These are phyloP conservation scores for Hylaeus volcanicus DNA, from an alignment of 1,140 invertebrate genomes.

Conservation along the genomic window DNA sequence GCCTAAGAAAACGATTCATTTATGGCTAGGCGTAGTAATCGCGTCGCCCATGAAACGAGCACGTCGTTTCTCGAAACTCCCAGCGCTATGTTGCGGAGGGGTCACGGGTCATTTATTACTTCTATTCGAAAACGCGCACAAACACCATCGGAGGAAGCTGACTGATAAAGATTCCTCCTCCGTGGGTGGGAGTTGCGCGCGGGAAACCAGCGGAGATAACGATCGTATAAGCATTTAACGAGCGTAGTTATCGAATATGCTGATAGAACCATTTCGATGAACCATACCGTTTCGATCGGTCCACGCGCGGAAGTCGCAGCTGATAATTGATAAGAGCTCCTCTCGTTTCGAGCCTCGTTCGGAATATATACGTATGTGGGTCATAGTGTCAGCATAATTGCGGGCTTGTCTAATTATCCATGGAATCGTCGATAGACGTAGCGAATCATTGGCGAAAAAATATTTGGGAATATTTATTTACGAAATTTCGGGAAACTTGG, in stretches of 20 bases:
- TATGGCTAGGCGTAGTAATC: neutral
- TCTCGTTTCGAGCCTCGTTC: neutral
- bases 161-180: constrained; percentile 70
- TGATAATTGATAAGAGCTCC: constrained; percentile 42
- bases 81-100: constrained; percentile 50
- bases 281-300: constrained; percentile 42
- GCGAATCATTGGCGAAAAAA: too few species aligned
- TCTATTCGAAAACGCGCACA: constrained; percentile 58
- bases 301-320: constrained; percentile 37
- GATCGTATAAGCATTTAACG: constrained; percentile 25
- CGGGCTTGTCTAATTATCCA: neutral
- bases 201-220: constrained; percentile 42
- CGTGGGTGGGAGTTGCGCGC: neutral
- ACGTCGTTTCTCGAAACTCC: constrained; percentile 36
- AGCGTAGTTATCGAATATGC: constrained; percentile 56
- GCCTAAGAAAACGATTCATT: too few species aligned
- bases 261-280: constrained; percentile 63
- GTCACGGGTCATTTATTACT: constrained; percentile 68
- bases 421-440: too few species aligned
- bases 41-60: constrained; percentile 8
- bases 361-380: constrained; percentile 11
- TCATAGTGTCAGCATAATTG: constrained; percentile 3
- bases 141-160: constrained; percentile 60
- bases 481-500: too few species aligned
- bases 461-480: too few species aligned